Conservation (phyloP, 2,113 vertebrate genomes). For the Rostratula benghalensis region DNA sequence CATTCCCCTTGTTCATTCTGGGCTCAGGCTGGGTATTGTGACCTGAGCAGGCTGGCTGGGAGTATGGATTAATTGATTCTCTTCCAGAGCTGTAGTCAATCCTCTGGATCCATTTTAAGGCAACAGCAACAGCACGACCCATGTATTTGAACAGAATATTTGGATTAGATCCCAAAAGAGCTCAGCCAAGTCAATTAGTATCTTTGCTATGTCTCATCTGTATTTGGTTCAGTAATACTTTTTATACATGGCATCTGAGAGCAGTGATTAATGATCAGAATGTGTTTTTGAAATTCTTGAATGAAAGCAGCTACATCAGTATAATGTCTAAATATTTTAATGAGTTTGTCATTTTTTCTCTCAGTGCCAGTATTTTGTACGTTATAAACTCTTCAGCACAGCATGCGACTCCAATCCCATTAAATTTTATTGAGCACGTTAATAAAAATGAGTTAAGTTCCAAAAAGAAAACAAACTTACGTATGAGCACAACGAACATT, state of each 20-base stretch:
- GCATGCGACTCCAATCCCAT: slow-evolving; percentile 44
- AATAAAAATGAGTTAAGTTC: slow-evolving; percentile 18
- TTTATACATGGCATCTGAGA: background rate
- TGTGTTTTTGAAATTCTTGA: slow-evolving; percentile 29
- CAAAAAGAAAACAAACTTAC: background rate
- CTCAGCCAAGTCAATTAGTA: background rate
- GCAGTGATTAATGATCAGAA: background rate
- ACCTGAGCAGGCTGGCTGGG: background rate
- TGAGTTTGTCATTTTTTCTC: background rate
- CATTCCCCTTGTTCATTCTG: background rate
- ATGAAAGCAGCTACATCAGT: background rate
- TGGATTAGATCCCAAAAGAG: background rate
- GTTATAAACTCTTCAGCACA: slow-evolving; percentile 51
- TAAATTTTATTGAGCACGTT: slow-evolving; percentile 46
- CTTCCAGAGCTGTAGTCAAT: background rate
- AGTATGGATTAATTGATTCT: background rate
- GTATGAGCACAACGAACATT: background rate
- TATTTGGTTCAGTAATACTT: background rate
- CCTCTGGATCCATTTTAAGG: background rate
- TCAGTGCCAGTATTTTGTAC: background rate
- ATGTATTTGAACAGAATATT: background rate
- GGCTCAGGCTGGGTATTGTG: background rate
- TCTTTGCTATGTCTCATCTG: slow-evolving; percentile 16
- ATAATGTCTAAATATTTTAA: slow-evolving; percentile 30
- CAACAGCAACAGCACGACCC: background rate